phyloP scores from a whole-genome alignment of 2,797 vertebrate species.

The Limnodromus scolopaceus region DNA sequence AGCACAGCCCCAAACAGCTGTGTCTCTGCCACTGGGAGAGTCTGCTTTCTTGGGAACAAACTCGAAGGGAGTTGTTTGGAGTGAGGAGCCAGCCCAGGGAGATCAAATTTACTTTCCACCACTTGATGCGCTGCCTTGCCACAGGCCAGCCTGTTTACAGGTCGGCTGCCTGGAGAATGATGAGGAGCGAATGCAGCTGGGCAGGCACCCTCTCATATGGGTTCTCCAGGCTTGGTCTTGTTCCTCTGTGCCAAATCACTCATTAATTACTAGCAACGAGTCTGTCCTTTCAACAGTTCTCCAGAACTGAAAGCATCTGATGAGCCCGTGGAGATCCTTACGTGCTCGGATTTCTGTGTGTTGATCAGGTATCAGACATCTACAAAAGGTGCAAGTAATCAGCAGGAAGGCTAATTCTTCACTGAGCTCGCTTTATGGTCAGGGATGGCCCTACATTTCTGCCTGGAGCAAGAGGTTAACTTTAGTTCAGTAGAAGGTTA shows the following conservation, averaged over 20 bases:
- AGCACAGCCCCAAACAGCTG: neutral
- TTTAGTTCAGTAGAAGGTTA: neutral
- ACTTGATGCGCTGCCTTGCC: neutral
- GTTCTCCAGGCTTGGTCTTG: neutral
- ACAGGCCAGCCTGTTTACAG: neutral
- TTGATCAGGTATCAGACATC: neutral
- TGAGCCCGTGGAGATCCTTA: neutral
- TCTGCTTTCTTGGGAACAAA: rapidly evolving
- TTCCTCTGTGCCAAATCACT: neutral
- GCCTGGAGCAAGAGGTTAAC: neutral
- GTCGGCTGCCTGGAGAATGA: neutral
- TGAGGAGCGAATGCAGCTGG: rapidly evolving
- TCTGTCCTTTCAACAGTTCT: neutral
- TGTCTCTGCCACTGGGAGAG: rapidly evolving
- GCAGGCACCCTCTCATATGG: neutral
- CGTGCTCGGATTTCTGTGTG: neutral
- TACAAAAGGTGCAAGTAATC: neutral
- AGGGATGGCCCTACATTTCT: neutral
- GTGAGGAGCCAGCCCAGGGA: neutral
- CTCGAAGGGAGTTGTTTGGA: neutral
- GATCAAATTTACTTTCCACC: neutral
- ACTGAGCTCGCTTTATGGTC: neutral
- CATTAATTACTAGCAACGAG: neutral
- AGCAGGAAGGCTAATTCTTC: neutral
- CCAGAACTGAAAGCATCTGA: neutral